Conservation (phyloP, 2,113 vertebrate genomes). For the Eulacestoma nigropectus region DNA sequence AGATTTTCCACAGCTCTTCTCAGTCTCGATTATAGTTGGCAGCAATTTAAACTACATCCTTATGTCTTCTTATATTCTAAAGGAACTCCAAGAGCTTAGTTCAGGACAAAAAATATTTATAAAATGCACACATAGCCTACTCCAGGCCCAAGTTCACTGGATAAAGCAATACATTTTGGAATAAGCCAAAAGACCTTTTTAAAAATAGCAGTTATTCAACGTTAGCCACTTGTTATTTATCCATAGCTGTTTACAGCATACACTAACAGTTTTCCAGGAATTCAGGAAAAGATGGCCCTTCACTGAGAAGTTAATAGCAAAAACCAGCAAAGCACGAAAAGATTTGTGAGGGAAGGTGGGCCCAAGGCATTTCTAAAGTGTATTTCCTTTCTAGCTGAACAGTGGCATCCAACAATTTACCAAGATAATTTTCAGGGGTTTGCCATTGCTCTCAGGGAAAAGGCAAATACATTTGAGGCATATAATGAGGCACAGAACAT, state of each 20-base stretch:
- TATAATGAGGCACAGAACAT: background rate
- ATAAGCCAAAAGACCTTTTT: background rate
- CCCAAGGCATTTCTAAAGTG: background rate
- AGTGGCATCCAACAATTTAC: background rate
- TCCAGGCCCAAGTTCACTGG: background rate
- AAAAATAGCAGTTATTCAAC: background rate
- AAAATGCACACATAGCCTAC: background rate
- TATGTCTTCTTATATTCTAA: background rate
- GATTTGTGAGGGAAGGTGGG: background rate
- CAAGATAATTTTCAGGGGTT: background rate
- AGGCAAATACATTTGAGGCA: background rate
- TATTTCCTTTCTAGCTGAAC: background rate
- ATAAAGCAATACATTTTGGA: background rate
- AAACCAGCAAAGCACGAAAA: background rate
- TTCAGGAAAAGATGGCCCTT: background rate
- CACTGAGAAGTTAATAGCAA: background rate
- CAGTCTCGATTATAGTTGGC: background rate
- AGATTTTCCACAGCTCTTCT: conserved; percentile 23
- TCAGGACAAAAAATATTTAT: background rate
- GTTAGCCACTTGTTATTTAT: background rate
- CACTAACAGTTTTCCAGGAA: background rate
- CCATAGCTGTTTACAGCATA: background rate
- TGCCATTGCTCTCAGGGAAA: background rate
- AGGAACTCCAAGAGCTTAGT: background rate
- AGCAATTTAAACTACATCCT: background rate